Conservation (phyloP, 2,888 invertebrate species). For the Pandemis cinnamomeana region DNA sequence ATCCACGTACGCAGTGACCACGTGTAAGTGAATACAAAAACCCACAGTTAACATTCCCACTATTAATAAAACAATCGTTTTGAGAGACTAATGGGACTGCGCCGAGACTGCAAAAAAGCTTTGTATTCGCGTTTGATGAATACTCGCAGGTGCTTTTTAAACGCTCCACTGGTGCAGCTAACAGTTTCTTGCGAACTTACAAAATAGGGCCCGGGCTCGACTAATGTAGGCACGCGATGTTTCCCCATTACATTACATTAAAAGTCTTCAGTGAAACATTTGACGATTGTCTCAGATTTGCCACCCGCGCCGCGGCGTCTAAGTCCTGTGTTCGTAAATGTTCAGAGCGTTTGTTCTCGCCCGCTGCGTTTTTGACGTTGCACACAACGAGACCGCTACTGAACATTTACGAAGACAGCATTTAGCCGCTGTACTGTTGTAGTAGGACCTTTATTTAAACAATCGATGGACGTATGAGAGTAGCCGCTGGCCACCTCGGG, state of each 20-base stretch:
- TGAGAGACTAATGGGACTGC: constrained; percentile 1
- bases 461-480: no score
- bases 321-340: no score
- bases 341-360: no score
- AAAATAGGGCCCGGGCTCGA: constrained; percentile 10
- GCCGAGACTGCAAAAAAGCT: constrained; percentile 1
- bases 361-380: no score
- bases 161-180: constrained; percentile 34
- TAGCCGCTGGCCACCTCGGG: no score
- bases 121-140: constrained; percentile 9
- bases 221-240: constrained; percentile 10
- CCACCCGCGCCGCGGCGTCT: no score
- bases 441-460: no score
- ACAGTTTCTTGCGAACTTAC: constrained; percentile 22
- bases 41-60: background rate
- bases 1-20: background rate
- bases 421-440: no score
- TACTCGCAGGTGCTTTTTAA: constrained; percentile 27
- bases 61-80: constrained; percentile 1
- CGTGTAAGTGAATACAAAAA: background rate
- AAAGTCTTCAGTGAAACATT: no score
- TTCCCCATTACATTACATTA: background rate
- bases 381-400: no score
- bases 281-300: no score
- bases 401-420: no score